Percentiles rank a stretch among this genome's conserved stretches.
Conservation (phyloP, 2,888 invertebrate genomes). For the Spodoptera exigua region DNA sequence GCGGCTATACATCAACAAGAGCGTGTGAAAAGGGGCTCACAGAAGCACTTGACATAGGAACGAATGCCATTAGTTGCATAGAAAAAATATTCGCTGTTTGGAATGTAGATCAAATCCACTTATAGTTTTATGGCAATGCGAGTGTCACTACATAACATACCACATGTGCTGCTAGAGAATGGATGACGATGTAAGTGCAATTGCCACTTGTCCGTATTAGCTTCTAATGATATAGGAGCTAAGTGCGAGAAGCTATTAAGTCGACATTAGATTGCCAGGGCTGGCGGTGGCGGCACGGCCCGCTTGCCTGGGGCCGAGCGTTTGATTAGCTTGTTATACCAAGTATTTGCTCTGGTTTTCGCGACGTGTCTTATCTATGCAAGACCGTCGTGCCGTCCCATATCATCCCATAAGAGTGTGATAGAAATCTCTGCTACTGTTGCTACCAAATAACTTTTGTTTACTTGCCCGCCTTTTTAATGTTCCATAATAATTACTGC, state of each 20-base stretch:
- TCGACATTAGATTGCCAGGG: slow-evolving; percentile 66
- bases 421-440: slow-evolving; percentile 66
- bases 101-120: slow-evolving; percentile 21
- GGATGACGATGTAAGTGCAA: slow-evolving; percentile 54
- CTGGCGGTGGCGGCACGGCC: slow-evolving; percentile 33
- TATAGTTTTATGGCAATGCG: slow-evolving; percentile 40
- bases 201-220: slow-evolving; percentile 63
- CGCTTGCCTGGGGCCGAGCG: slow-evolving; percentile 62
- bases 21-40: too few species aligned
- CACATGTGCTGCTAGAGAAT: slow-evolving; percentile 63
- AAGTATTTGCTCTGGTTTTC: slow-evolving; percentile 76
- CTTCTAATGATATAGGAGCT: slow-evolving; percentile 62
- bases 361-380: slow-evolving; percentile 79
- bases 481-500: slow-evolving; percentile 8
- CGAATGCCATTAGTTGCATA: slow-evolving; percentile 7
- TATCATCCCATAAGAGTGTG: slow-evolving; percentile 67
- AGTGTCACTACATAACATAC: slow-evolving; percentile 49
- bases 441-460: slow-evolving; percentile 58
- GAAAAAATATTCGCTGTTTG: slow-evolving; percentile 11
- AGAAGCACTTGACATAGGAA: slow-evolving; percentile 23
- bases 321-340: slow-evolving; percentile 74
- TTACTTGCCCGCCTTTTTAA: slow-evolving; percentile 35
- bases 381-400: slow-evolving; percentile 59
- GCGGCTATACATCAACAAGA: too few species aligned
- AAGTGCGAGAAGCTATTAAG: slow-evolving; percentile 68